Evolutionary conservation across 2,888 invertebrate species (phyloP).

Genomic region (Cacoxenus indagator): DNA sequence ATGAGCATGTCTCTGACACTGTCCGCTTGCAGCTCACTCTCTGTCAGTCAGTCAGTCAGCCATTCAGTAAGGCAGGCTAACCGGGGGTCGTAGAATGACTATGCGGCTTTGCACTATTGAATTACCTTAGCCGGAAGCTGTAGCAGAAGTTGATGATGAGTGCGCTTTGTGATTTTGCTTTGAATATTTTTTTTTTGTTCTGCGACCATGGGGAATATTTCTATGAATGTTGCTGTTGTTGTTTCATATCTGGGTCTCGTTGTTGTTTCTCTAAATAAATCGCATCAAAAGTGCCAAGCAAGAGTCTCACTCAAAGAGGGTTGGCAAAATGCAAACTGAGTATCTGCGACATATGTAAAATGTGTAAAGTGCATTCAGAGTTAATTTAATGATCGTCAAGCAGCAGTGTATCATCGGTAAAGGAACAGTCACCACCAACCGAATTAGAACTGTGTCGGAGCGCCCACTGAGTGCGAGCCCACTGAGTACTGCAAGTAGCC

Average conservation of each 20-base stretch:
- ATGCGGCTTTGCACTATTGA: conserved; percentile 54
- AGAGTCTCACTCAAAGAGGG: conserved; percentile 13
- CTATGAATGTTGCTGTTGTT: background rate
- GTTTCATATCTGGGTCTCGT: conserved; percentile 7
- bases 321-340: conserved; percentile 4
- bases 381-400: conserved; percentile 63
- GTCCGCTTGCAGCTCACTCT: conserved; percentile 21
- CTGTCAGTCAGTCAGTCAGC: background rate
- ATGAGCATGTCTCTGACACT: conserved; percentile 40
- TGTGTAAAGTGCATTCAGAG: conserved; percentile 67
- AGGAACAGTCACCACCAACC: background rate
- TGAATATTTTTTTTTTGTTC: background rate
- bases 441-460: background rate
- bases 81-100: background rate
- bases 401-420: conserved; percentile 1
- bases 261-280: conserved; percentile 23
- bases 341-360: conserved; percentile 66
- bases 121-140: conserved; percentile 45
- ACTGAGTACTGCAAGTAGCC: conserved; percentile 37
- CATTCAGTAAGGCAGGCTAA: background rate
- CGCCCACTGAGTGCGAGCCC: background rate
- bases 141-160: background rate
- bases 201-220: conserved; percentile 1
- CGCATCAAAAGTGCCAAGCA: conserved; percentile 19
- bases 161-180: conserved; percentile 6